phyloP scores from a whole-genome alignment of 1,140 invertebrate species.

The Rhagoletis pomonella region DNA sequence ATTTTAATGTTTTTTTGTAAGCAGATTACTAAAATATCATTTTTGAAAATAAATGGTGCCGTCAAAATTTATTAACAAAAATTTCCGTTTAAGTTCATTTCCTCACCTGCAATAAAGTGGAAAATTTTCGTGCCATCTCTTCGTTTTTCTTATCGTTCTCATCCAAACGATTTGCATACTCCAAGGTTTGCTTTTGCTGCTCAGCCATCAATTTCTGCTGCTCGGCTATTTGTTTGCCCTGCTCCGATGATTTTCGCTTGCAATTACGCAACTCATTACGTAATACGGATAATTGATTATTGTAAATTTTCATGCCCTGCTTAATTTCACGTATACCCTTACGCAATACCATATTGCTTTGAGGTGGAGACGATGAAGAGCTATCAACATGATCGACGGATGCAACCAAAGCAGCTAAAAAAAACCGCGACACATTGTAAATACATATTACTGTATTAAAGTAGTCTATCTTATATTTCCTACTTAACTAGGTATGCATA shows the following conservation, averaged over 20 bases:
- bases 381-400: slow-evolving; percentile 75
- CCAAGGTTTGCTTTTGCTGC: slow-evolving; percentile 84
- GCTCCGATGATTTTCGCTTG: slow-evolving; percentile 86
- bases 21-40: too few relatives aligned
- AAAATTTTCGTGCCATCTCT: slow-evolving; percentile 90
- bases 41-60: too few relatives aligned
- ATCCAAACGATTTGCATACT: slow-evolving; percentile 87
- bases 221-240: slow-evolving; percentile 88
- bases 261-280: slow-evolving; percentile 85
- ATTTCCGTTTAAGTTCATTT: background rate
- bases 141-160: slow-evolving; percentile 94
- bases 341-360: slow-evolving; percentile 88
- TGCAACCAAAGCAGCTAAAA: slow-evolving; percentile 64
- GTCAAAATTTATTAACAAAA: too few relatives aligned
- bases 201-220: slow-evolving; percentile 86
- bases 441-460: too few relatives aligned
- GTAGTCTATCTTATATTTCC: background rate
- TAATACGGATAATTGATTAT: slow-evolving; percentile 84
- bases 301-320: slow-evolving; percentile 91
- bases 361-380: slow-evolving; percentile 79
- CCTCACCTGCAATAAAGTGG: slow-evolving; percentile 86
- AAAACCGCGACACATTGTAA: background rate
- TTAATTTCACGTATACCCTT: slow-evolving; percentile 91
- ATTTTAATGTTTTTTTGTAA: too few relatives aligned
- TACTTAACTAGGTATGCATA: background rate